Evolutionary conservation across 2,888 invertebrate species (phyloP).

Genomic region (Asteroscopus sphinx): DNA sequence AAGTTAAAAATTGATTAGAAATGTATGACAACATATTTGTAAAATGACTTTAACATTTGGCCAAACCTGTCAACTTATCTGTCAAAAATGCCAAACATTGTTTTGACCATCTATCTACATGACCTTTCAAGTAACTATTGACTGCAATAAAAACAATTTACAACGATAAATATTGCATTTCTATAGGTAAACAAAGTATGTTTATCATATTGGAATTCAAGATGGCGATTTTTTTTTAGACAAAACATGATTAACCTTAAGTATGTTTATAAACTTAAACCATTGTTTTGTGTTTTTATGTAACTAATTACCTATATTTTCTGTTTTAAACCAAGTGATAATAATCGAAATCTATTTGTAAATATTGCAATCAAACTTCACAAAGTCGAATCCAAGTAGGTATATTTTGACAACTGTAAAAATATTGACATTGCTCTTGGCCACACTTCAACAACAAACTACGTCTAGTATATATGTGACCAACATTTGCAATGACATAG

Average conservation of each 20-base stretch:
- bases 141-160: conserved; percentile 30
- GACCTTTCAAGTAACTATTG: conserved; percentile 26
- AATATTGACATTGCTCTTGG: conserved; percentile 17
- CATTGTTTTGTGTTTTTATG: conserved; percentile 9
- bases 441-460: not conserved
- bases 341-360: not conserved
- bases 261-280: conserved; percentile 40
- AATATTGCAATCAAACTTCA: conserved; percentile 25
- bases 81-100: conserved; percentile 22
- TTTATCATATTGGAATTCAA: conserved; percentile 44
- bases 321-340: not conserved
- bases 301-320: conserved; percentile 9
- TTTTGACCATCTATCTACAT: conserved; percentile 14
- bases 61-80: conserved; percentile 11
- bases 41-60: conserved; percentile 33
- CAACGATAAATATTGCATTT: conserved; percentile 26
- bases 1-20: conserved; percentile 16
- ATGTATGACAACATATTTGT: conserved; percentile 21
- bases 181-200: conserved; percentile 27
- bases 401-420: conserved; percentile 36
- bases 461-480: not conserved
- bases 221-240: conserved; percentile 38
- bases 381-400: conserved; percentile 1
- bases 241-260: conserved; percentile 40
- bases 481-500: not conserved